Evolutionary conservation across 2,113 vertebrate genomes (phyloP).

Genomic region (Crocuta crocuta): DNA sequence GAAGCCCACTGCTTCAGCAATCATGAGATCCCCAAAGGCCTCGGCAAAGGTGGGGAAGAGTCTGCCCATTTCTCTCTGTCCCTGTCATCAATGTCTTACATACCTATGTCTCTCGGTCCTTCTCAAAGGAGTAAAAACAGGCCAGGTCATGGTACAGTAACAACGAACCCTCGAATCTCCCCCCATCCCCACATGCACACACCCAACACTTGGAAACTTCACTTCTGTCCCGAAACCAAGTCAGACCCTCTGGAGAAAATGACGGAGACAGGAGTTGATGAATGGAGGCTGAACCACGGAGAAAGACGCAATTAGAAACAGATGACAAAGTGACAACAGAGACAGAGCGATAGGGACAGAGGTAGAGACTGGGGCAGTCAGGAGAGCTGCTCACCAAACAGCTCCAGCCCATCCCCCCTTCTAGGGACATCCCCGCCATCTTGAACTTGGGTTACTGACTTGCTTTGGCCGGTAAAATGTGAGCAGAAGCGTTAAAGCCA

Average conservation of each 20-base stretch:
- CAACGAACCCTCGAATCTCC: not conserved
- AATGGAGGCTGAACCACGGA: not conserved
- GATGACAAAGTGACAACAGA: not conserved
- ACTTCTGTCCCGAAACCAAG: not conserved
- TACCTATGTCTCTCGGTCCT: slow-evolving; percentile 77
- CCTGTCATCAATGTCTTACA: not conserved
- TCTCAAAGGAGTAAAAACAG: not conserved
- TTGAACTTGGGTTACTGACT: not conserved
- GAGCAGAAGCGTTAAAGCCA: not conserved
- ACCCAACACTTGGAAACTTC: not conserved
- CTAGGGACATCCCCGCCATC: not conserved
- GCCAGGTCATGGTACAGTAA: not conserved
- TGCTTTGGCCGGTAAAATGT: not conserved
- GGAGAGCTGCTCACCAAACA: not conserved
- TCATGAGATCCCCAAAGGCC: not conserved
- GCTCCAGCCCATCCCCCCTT: not conserved
- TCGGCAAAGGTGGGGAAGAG: not conserved
- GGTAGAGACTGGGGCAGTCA: not conserved
- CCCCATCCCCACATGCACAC: not conserved
- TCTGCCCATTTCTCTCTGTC: not conserved
- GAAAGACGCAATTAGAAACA: not conserved
- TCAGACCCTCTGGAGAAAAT: not conserved
- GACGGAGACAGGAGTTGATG: not conserved
- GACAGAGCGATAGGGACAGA: not conserved
- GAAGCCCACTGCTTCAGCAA: not conserved